Evolutionary conservation across 2,888 invertebrate species (phyloP), one percentile per base, ranked within the genome.

Genomic region (Hyposoter dolosus): DNA sequence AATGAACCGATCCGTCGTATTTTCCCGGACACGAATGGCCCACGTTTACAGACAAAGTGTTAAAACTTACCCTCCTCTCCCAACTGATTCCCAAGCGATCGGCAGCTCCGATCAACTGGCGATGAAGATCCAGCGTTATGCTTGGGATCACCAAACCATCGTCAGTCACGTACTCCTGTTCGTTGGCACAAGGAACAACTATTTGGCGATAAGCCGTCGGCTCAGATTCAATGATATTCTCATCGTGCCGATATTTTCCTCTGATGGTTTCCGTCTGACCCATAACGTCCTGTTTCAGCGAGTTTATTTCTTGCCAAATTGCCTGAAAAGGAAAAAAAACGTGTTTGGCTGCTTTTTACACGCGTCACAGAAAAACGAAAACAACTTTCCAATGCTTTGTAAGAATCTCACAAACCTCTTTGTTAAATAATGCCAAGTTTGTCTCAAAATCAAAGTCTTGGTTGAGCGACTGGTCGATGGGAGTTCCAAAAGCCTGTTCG

Each of bases 361-460:
- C 7, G n/a, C 9, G 53, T 53, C 19, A n/a, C 19, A 53, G 19
- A 19, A 50, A n/a, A 50, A 9, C 1, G 19, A 10, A 23, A 56
- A 15, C 1, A 28, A 60, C 12, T 60, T 28, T 23, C 7, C 3
- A 2, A 56, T 56, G 0, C 28, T 28, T 15, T 12, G 1, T 5
- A 1, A 15, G 28, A 28, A 60, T 28, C 12, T 28, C 1, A 82
- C 82, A 17, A 76, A 95, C 95, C 92, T 95, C 94, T 94, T 98
- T 98, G 94, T 98, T 97, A 94, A 99, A 99, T 71, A 99, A 95
- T 32, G 98, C 98, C 80, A 98, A 95, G 95, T 98, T 99, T 88
- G 98, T 98, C 93, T 99, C 98, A 95, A 99, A 98, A 95, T 99
- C 98, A 95, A 99, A 99, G 91, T 99, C 98, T 92, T 97, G 95